Percentiles rank a stretch among this genome's conserved stretches.
phyloP scores from a whole-genome alignment of 2,797 vertebrate genomes.

The Pseudotriccus pelzelni region DNA sequence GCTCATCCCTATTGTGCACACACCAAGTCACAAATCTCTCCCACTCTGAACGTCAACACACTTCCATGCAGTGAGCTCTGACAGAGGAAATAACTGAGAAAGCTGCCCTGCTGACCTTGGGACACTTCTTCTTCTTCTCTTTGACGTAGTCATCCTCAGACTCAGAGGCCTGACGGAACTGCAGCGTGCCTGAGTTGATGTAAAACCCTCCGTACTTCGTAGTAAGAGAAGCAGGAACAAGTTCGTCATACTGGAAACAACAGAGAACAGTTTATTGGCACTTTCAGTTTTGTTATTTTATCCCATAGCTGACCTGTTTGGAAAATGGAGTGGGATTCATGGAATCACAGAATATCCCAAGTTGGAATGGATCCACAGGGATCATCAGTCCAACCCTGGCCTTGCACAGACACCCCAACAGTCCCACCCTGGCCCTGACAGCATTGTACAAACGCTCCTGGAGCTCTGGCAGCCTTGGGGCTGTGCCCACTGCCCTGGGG shows the following conservation, averaged over 20 bases:
- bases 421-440: background rate
- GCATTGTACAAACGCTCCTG: accelerated
- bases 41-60: background rate
- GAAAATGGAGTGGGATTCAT: background rate
- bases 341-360: background rate
- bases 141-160: conserved; percentile 80
- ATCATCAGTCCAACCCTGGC: background rate
- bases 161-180: conserved; percentile 89
- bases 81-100: background rate
- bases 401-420: background rate
- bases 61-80: background rate
- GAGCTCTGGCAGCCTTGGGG: background rate
- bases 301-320: background rate
- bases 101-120: conserved; percentile 78
- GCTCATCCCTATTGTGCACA: background rate
- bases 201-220: conserved; percentile 96
- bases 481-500: background rate
- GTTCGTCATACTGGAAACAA: conserved; percentile 87
- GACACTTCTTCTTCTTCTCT: conserved; percentile 79
- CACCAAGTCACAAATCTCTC: background rate
- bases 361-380: background rate
- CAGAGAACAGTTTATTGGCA: background rate
- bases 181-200: conserved; percentile 89
- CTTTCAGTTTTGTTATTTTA: background rate
- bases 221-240: conserved; percentile 91